Evolutionary conservation across 2,113 vertebrate genomes (phyloP).

Genomic region (Myocastor coypus): DNA sequence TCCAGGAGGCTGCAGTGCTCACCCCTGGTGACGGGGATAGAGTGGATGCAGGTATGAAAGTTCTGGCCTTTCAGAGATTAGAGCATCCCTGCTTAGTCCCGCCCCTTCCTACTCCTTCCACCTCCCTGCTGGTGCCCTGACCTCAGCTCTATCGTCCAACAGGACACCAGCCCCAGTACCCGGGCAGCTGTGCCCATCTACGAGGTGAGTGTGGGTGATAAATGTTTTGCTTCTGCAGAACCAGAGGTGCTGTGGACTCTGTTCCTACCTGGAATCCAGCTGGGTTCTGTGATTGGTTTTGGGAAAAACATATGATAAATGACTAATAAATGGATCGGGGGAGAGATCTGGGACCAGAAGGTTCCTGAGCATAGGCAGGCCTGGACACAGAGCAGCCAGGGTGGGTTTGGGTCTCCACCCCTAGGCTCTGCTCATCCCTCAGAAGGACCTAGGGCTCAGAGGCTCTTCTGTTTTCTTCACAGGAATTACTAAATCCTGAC

Average conservation of each 20-base stretch:
- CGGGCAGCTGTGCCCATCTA: background rate
- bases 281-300: background rate
- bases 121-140: background rate
- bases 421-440: fast-evolving
- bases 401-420: no score
- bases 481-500: background rate
- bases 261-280: fast-evolving
- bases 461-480: background rate
- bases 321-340: background rate
- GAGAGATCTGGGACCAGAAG: background rate
- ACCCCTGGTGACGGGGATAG: background rate
- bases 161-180: no score
- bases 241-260: fast-evolving
- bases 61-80: background rate
- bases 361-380: background rate
- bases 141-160: background rate
- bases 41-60: background rate
- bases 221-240: background rate
- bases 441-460: background rate
- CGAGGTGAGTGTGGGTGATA: background rate
- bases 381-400: background rate
- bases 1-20: background rate
- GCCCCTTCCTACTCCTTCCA: background rate
- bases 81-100: background rate
- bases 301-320: fast-evolving